A percentile compares a stretch with the other conserved stretches of the same genome.
Conservation (phyloP, 2,113 vertebrate species). For the Petrocephalus microphthalmus region DNA sequence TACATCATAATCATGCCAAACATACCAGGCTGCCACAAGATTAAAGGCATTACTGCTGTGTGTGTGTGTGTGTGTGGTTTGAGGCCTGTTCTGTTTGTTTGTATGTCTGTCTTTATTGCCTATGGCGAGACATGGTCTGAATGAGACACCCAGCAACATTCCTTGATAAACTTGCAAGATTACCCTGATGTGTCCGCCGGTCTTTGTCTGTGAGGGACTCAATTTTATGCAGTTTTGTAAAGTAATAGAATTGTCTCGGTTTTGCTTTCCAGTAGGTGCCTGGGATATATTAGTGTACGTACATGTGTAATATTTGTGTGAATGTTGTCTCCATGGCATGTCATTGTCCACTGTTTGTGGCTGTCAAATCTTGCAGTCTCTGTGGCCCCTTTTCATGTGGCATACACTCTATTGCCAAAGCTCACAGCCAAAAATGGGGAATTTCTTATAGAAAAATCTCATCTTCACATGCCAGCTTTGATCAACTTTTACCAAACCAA, state of each 20-base stretch:
- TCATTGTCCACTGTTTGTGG: not conserved
- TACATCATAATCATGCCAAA: not conserved
- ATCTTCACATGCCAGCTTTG: not conserved
- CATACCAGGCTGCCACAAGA: not conserved
- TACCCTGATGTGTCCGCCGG: not conserved
- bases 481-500: not conserved
- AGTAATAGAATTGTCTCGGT: too few species aligned
- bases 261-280: too few species aligned
- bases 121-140: not conserved
- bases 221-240: not conserved
- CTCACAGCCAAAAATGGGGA: not conserved
- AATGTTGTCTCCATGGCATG: not conserved
- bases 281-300: not conserved
- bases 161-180: conserved; percentile 23
- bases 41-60: conserved; percentile 17
- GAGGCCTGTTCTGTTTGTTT: conserved; percentile 31
- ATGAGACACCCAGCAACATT: conserved; percentile 3
- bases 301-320: not conserved
- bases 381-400: not conserved
- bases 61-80: not conserved
- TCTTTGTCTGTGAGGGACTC: not conserved
- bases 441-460: not conserved
- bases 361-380: not conserved
- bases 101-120: conserved; percentile 33
- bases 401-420: not conserved